Evolutionary conservation across 2,888 invertebrate species (phyloP).

Genomic region (Zootermopsis nevadensis): DNA sequence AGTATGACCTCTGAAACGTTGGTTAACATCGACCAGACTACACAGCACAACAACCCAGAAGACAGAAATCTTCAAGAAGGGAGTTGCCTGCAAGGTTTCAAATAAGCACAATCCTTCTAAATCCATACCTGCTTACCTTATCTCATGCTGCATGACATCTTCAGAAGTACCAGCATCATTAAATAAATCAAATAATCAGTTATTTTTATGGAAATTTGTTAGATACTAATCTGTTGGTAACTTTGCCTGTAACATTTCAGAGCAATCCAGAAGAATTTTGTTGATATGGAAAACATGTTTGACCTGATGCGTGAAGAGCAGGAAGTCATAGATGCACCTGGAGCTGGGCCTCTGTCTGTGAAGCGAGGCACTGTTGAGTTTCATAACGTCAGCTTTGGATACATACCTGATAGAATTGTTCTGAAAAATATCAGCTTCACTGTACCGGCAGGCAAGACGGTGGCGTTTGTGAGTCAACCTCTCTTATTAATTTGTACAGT

Average conservation of each 20-base stretch:
- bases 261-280: conserved; percentile 96
- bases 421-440: conserved; percentile 82
- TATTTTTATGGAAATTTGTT: no score
- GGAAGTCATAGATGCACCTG: conserved; percentile 86
- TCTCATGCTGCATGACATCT: no score
- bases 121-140: no score
- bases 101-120: no score
- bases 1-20: no score
- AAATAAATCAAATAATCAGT: no score
- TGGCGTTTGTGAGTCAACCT: conserved; percentile 74
- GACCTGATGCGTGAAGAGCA: conserved; percentile 88
- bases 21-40: no score
- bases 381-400: conserved; percentile 89
- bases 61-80: no score
- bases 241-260: conserved; percentile 64
- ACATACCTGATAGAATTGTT: conserved; percentile 81
- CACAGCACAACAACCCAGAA: no score
- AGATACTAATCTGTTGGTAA: neutral
- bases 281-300: conserved; percentile 99
- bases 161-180: no score
- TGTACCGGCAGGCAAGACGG: conserved; percentile 85
- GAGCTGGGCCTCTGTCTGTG: conserved; percentile 78
- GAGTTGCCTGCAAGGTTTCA: no score
- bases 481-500: no score
- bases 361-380: conserved; percentile 84